Evolutionary conservation across 2,113 vertebrate genomes (phyloP).

Genomic region (Pseudorectes ferrugineus): DNA sequence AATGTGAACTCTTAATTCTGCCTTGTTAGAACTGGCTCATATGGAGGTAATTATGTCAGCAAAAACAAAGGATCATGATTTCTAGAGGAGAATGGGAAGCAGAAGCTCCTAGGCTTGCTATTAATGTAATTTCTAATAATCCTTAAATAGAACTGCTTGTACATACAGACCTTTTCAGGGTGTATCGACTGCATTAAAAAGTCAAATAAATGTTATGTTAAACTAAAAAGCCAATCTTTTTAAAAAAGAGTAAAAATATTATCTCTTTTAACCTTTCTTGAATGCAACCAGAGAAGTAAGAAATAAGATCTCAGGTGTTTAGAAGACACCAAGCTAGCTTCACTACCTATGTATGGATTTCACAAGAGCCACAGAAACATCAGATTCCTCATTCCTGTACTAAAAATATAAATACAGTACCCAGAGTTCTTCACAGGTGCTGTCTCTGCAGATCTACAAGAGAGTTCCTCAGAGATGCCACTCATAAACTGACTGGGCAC

Average conservation of each 20-base stretch:
- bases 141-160: slow-evolving; percentile 7
- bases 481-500: neutral
- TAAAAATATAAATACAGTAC: neutral
- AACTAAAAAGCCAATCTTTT: neutral
- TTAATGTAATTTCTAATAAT: slow-evolving; percentile 15
- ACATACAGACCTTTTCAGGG: neutral
- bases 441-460: neutral
- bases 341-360: neutral
- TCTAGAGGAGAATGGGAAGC: neutral
- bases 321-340: neutral
- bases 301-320: neutral
- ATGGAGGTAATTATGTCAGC: slow-evolving; percentile 24
- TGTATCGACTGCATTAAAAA: neutral
- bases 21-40: slow-evolving; percentile 5
- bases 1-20: slow-evolving; percentile 12
- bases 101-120: neutral
- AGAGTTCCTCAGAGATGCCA: neutral
- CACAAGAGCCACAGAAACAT: neutral
- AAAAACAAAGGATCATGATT: slow-evolving; percentile 10
- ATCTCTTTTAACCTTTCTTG: neutral
- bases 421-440: neutral
- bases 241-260: neutral
- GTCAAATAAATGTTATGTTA: neutral
- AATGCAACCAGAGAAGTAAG: neutral
- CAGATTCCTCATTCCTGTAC: neutral